These are phyloP conservation scores for Periophthalmus magnuspinnatus DNA, from an alignment of 2,797 vertebrate genomes.

Conservation along the genomic window DNA sequence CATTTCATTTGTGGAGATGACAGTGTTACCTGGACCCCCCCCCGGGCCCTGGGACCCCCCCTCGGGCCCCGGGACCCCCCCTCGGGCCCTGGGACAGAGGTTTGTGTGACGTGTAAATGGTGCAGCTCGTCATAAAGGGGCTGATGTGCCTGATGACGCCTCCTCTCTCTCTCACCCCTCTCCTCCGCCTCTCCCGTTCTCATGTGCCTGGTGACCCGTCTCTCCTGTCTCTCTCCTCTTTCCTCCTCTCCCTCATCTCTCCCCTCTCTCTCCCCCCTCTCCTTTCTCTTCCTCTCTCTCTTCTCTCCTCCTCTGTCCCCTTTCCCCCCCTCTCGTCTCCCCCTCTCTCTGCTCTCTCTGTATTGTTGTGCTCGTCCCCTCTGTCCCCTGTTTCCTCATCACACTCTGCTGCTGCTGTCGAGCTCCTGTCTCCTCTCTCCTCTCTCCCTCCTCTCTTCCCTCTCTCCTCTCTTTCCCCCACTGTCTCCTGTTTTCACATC, in stretches of 20 bases:
- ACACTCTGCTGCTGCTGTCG: slow-evolving; percentile 30
- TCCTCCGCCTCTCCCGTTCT: slow-evolving; percentile 27
- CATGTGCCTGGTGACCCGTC: too few species aligned
- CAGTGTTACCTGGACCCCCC: slow-evolving; percentile 36
- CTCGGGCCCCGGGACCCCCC: slow-evolving; percentile 52
- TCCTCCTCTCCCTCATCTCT: slow-evolving; percentile 13
- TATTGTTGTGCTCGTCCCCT: slow-evolving; percentile 40
- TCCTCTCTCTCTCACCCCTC: slow-evolving; percentile 26
- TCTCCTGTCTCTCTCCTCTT: slow-evolving; percentile 23
- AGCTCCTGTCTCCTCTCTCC: too few species aligned
- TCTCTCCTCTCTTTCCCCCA: too few species aligned
- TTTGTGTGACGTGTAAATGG: slow-evolving; percentile 69
- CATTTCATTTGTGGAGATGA: slow-evolving; percentile 39
- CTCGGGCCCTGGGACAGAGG: slow-evolving; percentile 53
- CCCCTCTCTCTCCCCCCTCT: too few species aligned
- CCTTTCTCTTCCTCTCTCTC: too few species aligned
- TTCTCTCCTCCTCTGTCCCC: too few species aligned
- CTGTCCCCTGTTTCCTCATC: slow-evolving; percentile 54
- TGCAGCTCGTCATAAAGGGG: slow-evolving; percentile 66
- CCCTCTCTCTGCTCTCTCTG: slow-evolving; percentile 26
- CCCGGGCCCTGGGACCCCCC: slow-evolving; percentile 48
- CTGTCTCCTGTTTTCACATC: too few species aligned
- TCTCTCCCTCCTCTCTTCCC: too few species aligned
- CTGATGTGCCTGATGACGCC: slow-evolving; percentile 64
- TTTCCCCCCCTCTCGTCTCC: slow-evolving; percentile 23